These are phyloP conservation scores for Mellilla xanthometata DNA, from an alignment of 2,888 invertebrate genomes.

Conservation along the genomic window DNA sequence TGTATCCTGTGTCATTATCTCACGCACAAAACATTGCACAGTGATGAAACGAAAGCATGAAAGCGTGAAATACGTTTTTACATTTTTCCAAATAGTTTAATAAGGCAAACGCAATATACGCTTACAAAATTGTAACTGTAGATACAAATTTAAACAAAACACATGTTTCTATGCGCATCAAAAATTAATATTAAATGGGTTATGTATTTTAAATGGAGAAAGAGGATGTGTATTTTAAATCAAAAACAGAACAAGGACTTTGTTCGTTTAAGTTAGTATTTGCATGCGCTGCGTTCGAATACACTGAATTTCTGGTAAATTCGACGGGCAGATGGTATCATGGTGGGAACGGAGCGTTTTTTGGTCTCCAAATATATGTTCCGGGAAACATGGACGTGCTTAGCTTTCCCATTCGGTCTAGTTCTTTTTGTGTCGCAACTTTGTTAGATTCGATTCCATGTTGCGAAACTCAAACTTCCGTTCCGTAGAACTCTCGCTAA, in stretches of 20 bases:
- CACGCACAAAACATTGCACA: conserved; percentile 3
- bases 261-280: conserved; percentile 25
- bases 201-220: conserved; percentile 23
- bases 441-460: conserved; percentile 6
- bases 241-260: conserved; percentile 28
- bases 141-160: conserved; percentile 3
- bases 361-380: conserved; percentile 21
- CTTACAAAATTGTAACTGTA: no score
- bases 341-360: conserved; percentile 17
- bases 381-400: conserved; percentile 19
- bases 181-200: conserved; percentile 26
- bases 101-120: no score
- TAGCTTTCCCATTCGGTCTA: conserved; percentile 18
- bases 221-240: conserved; percentile 22
- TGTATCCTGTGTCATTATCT: conserved; percentile 7
- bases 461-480: not conserved
- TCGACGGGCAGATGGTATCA: conserved; percentile 21
- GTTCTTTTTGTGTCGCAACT: conserved; percentile 8
- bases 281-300: conserved; percentile 27
- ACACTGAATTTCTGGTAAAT: conserved; percentile 26
- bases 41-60: not conserved
- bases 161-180: conserved; percentile 13
- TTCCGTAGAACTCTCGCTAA: conserved; percentile 4
- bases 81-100: no score
- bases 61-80: no score